Conservation (phyloP, 2,797 vertebrate species). For the Tinamus major region DNA sequence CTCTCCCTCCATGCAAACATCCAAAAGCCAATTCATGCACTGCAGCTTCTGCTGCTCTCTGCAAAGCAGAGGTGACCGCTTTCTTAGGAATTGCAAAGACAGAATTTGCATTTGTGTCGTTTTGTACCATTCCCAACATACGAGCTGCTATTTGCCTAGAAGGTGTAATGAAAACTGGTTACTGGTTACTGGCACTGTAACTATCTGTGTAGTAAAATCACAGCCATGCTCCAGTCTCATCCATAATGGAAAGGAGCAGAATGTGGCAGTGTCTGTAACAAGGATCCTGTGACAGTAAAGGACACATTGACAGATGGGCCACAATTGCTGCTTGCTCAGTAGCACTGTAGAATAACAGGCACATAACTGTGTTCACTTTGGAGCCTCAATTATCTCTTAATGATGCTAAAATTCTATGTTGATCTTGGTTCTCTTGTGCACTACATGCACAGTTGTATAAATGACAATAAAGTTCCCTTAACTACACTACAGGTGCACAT, state of each 20-base stretch:
- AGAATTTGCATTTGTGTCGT: not conserved
- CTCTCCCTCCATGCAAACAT: not conserved
- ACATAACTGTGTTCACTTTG: not conserved
- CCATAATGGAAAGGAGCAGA: slow-evolving; percentile 28
- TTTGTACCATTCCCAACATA: not conserved
- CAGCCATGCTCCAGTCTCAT: not conserved
- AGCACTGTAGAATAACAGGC: not conserved
- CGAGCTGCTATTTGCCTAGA: not conserved
- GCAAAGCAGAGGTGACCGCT: not conserved
- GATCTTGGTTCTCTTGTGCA: not conserved
- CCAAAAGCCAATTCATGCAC: not conserved
- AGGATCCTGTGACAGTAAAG: slow-evolving; percentile 55
- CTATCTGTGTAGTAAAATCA: not conserved
- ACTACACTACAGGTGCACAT: not conserved
- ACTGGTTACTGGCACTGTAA: not conserved
- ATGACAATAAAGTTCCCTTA: not conserved
- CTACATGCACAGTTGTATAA: not conserved
- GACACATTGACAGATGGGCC: slow-evolving; percentile 10
- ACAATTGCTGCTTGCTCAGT: slow-evolving; percentile 10
- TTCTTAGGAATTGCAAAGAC: not conserved
- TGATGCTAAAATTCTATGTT: not conserved
- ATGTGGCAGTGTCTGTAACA: not conserved
- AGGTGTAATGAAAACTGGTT: not conserved
- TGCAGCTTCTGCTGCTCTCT: not conserved
- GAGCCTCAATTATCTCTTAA: not conserved